Base-by-base conservation (phyloP, 2,888 invertebrate genomes). In the Galeruca laticollis region DNA sequence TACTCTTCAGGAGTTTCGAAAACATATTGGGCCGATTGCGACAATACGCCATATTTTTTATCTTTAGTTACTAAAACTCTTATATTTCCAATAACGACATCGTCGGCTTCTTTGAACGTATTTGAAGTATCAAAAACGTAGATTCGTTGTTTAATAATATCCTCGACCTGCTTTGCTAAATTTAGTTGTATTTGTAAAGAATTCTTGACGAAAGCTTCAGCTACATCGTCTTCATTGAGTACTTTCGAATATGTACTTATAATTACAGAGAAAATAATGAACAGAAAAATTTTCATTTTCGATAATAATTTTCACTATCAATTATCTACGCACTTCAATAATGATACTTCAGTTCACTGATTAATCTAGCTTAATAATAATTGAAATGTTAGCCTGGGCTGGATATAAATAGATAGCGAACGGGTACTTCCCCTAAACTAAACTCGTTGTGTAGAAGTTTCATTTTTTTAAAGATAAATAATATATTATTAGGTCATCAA, bases 51-150 rank as follows among this genome's bases (percentile, higher is more conserved):
- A 35, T 47, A 57, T 47, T 65, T 43, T n/a, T 56, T 56, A 57
- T 65, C 49, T 15, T 65, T 13, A 5, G 54, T 57, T 21, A 47
- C 31, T 47, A 65, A 65, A 13, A 65, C 65, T 65, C 65, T 15
- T 18, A 57, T 65, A 10, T 65, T 35, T 13, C n/a, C 65, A 11
- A 57, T 15, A 33, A 65, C 33, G 3, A 57, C 35, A 5, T n/a
- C 31, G 3, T 49, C 21, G n/a, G 65, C 65, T 21, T 57, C 15
- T 47, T 56, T 49, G 35, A 61, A 56, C 13, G 60, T 60, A 21
- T 49, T 33, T 2, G 57, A 65, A 49, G 26, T 20, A 60, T 57
- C 57, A 9, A 63, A 59, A 18, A 65, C 59, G 47, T 59, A 65
- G 11, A 56, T 49, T 37, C 49, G 47, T 35, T 65, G 33, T 21